phyloP scores from a whole-genome alignment of 2,113 vertebrate genomes.

The Calidris pugnax region DNA sequence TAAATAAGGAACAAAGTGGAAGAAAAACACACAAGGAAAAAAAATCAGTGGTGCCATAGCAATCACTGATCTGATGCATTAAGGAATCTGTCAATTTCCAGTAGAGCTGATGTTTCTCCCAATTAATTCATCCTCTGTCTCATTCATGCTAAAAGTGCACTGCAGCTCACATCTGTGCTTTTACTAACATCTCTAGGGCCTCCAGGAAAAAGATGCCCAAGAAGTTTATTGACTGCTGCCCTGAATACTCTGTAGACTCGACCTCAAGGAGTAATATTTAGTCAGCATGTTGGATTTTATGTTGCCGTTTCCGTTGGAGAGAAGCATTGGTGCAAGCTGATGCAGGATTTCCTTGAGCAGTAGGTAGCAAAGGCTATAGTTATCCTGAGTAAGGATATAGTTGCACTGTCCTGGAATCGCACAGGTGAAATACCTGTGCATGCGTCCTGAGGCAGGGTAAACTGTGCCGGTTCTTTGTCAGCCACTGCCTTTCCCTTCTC shows the following conservation, averaged over 20 bases:
- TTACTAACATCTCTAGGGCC: neutral
- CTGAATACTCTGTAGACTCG: neutral
- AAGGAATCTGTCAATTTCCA: neutral
- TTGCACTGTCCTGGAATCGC: neutral
- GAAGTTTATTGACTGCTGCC: neutral
- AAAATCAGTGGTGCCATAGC: neutral
- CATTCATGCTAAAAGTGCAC: neutral
- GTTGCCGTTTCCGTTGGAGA: neutral
- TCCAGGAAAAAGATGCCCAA: neutral
- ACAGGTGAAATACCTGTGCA: fast-evolving
- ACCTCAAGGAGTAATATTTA: neutral
- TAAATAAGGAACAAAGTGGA: neutral
- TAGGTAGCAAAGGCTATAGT: neutral
- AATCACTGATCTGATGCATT: neutral
- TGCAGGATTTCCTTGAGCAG: neutral
- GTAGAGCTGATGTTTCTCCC: neutral
- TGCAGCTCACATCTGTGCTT: neutral
- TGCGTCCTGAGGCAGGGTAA: neutral
- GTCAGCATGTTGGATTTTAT: neutral
- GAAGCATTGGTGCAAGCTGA: neutral
- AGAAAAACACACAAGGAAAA: neutral
- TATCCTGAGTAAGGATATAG: neutral
- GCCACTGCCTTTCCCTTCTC: neutral
- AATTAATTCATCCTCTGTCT: neutral
- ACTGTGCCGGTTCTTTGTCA: neutral